Percentiles rank a stretch among this genome's conserved stretches.
phyloP scores from a whole-genome alignment of 2,113 vertebrate genomes.

The Hipposideros armiger region DNA sequence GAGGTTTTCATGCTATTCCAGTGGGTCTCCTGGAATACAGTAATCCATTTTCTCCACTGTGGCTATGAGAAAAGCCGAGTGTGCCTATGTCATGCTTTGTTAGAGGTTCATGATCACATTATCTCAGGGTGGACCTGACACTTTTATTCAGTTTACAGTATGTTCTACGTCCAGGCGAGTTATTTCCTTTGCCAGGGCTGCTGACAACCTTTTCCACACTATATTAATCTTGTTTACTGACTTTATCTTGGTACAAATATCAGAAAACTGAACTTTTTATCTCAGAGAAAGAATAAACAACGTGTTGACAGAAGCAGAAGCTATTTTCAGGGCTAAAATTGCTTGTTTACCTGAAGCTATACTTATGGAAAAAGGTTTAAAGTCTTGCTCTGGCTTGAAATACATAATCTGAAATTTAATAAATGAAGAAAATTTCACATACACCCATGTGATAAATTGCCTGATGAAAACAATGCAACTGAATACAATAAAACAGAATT shows the following conservation, averaged over 20 bases:
- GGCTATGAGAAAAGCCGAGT: conserved; percentile 91
- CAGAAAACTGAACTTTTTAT: conserved; percentile 94
- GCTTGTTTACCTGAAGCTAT: conserved; percentile 91
- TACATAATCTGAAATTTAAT: conserved; percentile 89
- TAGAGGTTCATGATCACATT: conserved; percentile 99
- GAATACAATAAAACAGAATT: conserved; percentile 82
- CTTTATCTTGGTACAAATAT: conserved; percentile 98
- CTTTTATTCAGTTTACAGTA: conserved; percentile 99
- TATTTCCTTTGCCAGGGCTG: conserved; percentile 95
- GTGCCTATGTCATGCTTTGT: conserved; percentile 97
- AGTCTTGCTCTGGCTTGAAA: conserved; percentile 85
- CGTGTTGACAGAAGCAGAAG: conserved; percentile 93
- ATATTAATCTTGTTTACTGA: conserved; percentile 99
- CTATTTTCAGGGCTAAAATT: conserved; percentile 93
- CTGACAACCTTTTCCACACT: conserved; percentile 99
- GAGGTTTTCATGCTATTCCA: conserved; percentile 90
- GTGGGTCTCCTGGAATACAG: conserved; percentile 90
- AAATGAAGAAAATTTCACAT: conserved; percentile 87
- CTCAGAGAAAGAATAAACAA: conserved; percentile 92
- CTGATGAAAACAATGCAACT: conserved; percentile 82
- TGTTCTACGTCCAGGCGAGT: conserved; percentile 94
- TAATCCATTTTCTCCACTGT: conserved; percentile 98
- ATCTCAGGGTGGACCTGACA: conserved; percentile 97
- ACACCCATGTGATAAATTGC: conserved; percentile 85
- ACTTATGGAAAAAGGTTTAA: conserved; percentile 88